Evolutionary conservation across 1,140 invertebrate genomes (phyloP), one percentile per base, ranked within the genome.

Genomic region (Drosophila lacteicornis): DNA sequence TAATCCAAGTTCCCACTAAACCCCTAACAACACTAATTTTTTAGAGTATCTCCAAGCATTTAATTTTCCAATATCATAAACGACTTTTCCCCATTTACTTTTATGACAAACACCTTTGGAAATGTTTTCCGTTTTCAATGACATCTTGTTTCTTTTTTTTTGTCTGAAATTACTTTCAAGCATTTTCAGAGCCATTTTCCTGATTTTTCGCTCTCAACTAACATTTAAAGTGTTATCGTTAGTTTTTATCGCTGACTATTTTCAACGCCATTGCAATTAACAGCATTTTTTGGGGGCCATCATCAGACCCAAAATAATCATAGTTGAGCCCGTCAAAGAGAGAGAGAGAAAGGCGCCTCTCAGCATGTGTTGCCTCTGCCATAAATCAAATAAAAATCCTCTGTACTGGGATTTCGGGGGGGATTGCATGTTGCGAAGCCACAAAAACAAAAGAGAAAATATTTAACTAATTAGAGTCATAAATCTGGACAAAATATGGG

Each of bases 391-490:
- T 66, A 71, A 76, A 76, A 65, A 25, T 65, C 40, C 66, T 38
- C 46, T 33, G 50, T 15, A 25, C 71, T 42, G 49, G 59, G 63
- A 61, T 57, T 49, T 36, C 6, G 27, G 7, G 7, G 63, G 74
- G 74, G 56, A 69, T 87, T 63, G 82, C 82, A 86, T 83, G 83
- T 79, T 53, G 38, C 38, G 47, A 25, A 71, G 66, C 75, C 75
- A 78, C 75, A 79, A 79, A 55, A 74, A 83, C 60, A 59, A 68
- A 75, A 46, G 45, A 57, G 68, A 58, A 51, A 75, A 76, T 66
- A 76, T 77, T 73, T 82, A 77, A 76, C 80, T 88, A 86, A 86
- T 86, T 86, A 86, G 75, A 71, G 75, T 73, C 79, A 87, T 86
- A 87, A 86, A 86, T 86, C 75, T 75, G 40, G 46, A 63, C 76